Base-by-base conservation (phyloP, 2,888 invertebrate genomes). In the Sclerodermus sp. region DNA sequence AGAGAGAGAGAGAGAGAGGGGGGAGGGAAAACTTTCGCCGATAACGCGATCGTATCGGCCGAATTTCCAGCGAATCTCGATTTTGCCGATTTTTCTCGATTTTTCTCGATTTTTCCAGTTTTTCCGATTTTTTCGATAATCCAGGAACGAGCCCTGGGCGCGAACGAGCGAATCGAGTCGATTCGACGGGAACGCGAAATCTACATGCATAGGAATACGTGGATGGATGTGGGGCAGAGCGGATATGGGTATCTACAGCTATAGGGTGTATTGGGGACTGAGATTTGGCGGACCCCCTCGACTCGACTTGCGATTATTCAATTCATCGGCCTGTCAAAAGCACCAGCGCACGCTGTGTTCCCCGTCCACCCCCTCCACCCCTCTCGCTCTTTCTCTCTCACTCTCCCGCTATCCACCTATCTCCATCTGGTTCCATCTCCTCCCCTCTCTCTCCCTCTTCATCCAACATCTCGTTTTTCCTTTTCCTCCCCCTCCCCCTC, bases 241-340 rank as follows among this genome's bases (percentile, higher is more conserved):
- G 44, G 23, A 45, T 45, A 45, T 37, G 37, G 36, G 37, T 48
- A 44, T 42, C 64, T 64, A 60, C 57, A 64, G 62, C 62, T 55
- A 64, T 62, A 62, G 45, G 62, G 66, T 65, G 67, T 71, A 74
- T 74, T 69, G 73, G 68, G 69, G 71, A 72, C 77, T 75, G 76
- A 76, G 77, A 77, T 77, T 76, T 64, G 74, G 76, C 70, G 71
- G 70, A 71, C 76, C 76, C 74, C 68, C 70, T 73, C 76, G 74
- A 73, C 76, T 74, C 77, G 76, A 77, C 77, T 77, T 77, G 77
- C 77, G 77, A 77, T 77, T 77, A 77, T 77, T 77, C 77, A 77
- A 77, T 77, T 77, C 77, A 77, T 77, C 77, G 77, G 76, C 77
- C 77, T 77, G 77, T 77, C 77, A 77, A 77, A 77, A 77, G 76